phyloP scores from a whole-genome alignment of 2,797 vertebrate genomes.

The Propithecus deckenii region DNA sequence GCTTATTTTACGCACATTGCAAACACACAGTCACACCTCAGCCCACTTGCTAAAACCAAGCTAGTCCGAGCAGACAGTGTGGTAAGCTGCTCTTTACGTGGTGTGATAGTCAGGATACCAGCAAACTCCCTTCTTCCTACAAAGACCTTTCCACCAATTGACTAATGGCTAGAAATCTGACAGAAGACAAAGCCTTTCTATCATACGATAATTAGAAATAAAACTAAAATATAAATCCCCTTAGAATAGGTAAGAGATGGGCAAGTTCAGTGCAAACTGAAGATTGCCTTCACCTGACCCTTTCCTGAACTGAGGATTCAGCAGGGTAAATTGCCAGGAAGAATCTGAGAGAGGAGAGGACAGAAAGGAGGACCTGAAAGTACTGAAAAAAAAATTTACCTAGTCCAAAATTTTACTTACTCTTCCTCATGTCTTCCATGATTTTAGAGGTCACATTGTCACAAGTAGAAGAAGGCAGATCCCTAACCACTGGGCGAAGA shows the following conservation, averaged over 20 bases:
- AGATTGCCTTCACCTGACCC: background rate
- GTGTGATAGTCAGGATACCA: background rate
- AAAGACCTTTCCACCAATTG: background rate
- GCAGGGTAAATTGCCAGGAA: background rate
- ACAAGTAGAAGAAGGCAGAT: background rate
- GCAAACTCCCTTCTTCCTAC: background rate
- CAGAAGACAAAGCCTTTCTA: slow-evolving; percentile 30
- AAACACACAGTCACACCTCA: background rate
- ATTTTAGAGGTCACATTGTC: slow-evolving; percentile 15
- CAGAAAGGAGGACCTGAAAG: background rate
- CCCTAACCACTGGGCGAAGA: background rate
- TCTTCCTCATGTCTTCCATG: background rate
- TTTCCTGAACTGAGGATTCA: background rate
- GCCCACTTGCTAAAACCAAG: background rate
- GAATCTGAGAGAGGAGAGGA: background rate
- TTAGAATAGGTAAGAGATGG: background rate
- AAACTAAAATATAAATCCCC: slow-evolving; percentile 7
- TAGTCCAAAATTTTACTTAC: background rate
- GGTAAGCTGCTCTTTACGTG: background rate
- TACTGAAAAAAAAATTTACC: background rate
- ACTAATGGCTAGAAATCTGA: background rate
- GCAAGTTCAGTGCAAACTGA: background rate
- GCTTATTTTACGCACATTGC: background rate
- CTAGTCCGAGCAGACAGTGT: background rate
- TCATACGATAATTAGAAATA: background rate